These are phyloP conservation scores for Montipora sp. DNA, from an alignment of 64 coral and sea anemone species.

Conservation along the genomic window DNA sequence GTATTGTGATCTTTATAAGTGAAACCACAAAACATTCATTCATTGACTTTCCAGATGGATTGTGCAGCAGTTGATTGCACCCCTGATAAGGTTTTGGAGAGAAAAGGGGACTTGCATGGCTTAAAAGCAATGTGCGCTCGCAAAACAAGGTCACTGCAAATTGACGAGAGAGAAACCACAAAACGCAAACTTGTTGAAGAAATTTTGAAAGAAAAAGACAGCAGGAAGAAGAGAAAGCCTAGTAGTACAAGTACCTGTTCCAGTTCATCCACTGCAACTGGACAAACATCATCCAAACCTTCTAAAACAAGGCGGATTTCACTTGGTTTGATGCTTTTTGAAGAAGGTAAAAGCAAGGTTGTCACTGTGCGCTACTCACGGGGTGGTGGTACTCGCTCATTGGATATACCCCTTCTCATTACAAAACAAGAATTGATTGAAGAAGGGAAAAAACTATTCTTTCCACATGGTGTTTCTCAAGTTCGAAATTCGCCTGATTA, in stretches of 20 bases:
- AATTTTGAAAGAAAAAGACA: conserved; percentile 48
- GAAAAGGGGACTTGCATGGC: conserved; percentile 51
- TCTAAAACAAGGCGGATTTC: conserved; percentile 27
- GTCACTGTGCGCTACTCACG: conserved; percentile 14
- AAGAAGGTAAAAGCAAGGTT: conserved; percentile 22
- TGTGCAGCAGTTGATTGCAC: conserved; percentile 55
- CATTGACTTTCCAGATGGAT: conserved; percentile 53
- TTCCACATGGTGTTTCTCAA: conserved; percentile 29
- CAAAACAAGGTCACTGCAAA: conserved; percentile 25
- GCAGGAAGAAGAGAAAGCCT: conserved; percentile 23
- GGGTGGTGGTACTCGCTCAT: conserved; percentile 37
- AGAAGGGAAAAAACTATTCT: conserved; percentile 38
- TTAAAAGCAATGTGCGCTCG: conserved; percentile 44
- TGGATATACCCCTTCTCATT: conserved; percentile 28
- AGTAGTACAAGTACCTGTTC: background rate
- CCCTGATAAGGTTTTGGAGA: conserved; percentile 47
- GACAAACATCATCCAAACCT: background rate
- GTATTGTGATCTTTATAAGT: background rate
- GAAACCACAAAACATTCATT: background rate
- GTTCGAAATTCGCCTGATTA: conserved; percentile 23
- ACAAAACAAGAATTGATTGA: conserved; percentile 57
- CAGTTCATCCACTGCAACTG: background rate
- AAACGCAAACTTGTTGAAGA: conserved; percentile 31
- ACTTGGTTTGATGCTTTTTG: conserved; percentile 51
- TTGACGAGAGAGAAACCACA: conserved; percentile 4